These are phyloP conservation scores for Halichondria panicea DNA, from an alignment of 37 sponge, comb jelly and placozoan species.

Conservation along the genomic window DNA sequence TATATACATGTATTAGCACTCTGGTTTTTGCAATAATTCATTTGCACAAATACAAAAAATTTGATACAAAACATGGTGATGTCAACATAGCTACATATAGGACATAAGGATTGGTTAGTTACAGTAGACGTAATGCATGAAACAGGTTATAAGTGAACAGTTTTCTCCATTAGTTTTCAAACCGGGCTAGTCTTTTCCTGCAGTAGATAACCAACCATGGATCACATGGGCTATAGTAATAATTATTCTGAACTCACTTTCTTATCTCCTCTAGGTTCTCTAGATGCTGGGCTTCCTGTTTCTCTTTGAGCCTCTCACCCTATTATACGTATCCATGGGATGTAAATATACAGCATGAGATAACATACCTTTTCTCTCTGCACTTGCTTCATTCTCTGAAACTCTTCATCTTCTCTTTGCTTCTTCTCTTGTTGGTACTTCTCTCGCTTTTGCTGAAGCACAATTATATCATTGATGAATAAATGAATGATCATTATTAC, in stretches of 20 bases:
- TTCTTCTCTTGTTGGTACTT: slow-evolving; percentile 10
- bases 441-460: slow-evolving; percentile 56
- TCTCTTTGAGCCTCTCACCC: slow-evolving; percentile 4
- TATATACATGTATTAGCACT: no score
- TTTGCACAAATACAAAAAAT: not conserved
- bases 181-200: slow-evolving; percentile 25
- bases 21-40: no score
- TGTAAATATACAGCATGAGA: not conserved
- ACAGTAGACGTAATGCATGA: no score
- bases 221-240: not conserved
- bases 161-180: slow-evolving; percentile 13
- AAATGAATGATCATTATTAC: not conserved
- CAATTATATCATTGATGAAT: not conserved
- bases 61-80: no score
- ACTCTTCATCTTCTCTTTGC: slow-evolving; percentile 40
- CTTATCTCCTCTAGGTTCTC: slow-evolving; percentile 2
- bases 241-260: slow-evolving; percentile 3
- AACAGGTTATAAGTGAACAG: not conserved
- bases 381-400: slow-evolving; percentile 36
- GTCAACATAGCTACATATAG: no score
- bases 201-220: not conserved
- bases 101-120: no score
- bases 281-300: slow-evolving; percentile 4
- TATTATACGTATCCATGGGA: not conserved
- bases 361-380: slow-evolving; percentile 60